Conservation (phyloP, 2,113 vertebrate species). For the Ovibos moschatus region DNA sequence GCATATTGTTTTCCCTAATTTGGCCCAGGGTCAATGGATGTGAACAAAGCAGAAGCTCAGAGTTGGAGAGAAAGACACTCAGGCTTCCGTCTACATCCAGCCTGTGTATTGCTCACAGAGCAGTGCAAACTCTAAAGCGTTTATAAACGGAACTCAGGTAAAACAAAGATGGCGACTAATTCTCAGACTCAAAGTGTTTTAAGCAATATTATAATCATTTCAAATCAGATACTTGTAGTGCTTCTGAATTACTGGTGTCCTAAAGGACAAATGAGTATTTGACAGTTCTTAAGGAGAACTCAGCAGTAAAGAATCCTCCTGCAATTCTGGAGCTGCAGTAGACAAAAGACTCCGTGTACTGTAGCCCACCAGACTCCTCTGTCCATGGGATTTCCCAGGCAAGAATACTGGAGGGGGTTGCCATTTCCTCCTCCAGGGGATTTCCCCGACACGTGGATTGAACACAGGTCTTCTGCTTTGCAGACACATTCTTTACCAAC, state of each 20-base stretch:
- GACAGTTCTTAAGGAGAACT: background rate
- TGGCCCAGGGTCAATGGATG: background rate
- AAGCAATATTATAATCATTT: background rate
- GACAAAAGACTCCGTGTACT: background rate
- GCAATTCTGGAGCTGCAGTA: background rate
- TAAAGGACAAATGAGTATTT: background rate
- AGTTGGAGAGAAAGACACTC: background rate
- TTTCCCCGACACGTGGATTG: rapidly evolving
- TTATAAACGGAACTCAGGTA: background rate
- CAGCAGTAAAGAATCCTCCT: background rate
- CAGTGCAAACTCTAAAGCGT: background rate
- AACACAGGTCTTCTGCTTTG: background rate
- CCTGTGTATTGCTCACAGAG: background rate
- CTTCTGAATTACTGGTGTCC: background rate
- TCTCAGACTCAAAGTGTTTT: background rate
- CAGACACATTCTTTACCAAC: background rate
- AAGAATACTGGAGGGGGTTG: background rate
- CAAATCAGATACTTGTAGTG: background rate
- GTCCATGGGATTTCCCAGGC: background rate
- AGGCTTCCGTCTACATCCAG: background rate
- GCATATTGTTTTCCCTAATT: background rate
- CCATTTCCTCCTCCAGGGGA: background rate
- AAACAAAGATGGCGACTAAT: background rate
- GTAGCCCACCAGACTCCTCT: background rate
- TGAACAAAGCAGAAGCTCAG: rapidly evolving